Evolutionary conservation across 2,888 invertebrate genomes (phyloP).

Genomic region (Eristalis arbustorum): DNA sequence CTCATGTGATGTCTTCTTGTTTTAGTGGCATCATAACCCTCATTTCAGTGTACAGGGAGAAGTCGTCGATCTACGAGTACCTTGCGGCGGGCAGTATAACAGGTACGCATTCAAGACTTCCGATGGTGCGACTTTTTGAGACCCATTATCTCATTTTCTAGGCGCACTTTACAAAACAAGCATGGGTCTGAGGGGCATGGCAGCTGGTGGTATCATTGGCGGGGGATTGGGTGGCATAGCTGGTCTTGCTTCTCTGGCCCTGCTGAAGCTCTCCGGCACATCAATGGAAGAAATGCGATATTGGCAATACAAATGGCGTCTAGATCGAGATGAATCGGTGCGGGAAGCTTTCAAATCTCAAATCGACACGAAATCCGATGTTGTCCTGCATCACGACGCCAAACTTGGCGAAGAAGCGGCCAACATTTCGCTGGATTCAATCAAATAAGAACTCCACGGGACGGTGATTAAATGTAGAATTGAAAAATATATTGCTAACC

Average conservation of each 20-base stretch:
- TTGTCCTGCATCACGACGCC: constrained; percentile 75
- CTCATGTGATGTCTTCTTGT: not conserved
- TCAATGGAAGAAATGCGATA: constrained; percentile 85
- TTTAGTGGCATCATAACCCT: constrained; percentile 84
- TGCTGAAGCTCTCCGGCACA: constrained; percentile 83
- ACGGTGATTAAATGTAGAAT: constrained; percentile 17
- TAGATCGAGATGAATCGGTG: constrained; percentile 77
- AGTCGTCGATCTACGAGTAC: constrained; percentile 86
- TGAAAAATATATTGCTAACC: constrained; percentile 62
- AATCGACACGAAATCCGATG: constrained; percentile 71
- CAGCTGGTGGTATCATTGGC: constrained; percentile 86
- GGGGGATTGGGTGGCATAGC: constrained; percentile 83
- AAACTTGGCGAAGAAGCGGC: constrained; percentile 75
- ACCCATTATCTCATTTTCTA: constrained; percentile 74
- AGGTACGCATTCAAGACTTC: constrained; percentile 59
- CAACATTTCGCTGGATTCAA: constrained; percentile 73
- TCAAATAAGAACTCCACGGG: constrained; percentile 72
- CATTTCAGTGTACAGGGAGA: constrained; percentile 85
- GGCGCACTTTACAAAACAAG: constrained; percentile 85
- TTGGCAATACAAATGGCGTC: constrained; percentile 82
- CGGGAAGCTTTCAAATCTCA: constrained; percentile 74
- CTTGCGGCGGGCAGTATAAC: constrained; percentile 84
- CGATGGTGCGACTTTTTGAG: not conserved
- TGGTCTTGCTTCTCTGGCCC: constrained; percentile 82
- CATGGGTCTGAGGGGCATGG: constrained; percentile 85